phyloP scores from a whole-genome alignment of 2,888 invertebrate species.

The Macrophya alboannulata region DNA sequence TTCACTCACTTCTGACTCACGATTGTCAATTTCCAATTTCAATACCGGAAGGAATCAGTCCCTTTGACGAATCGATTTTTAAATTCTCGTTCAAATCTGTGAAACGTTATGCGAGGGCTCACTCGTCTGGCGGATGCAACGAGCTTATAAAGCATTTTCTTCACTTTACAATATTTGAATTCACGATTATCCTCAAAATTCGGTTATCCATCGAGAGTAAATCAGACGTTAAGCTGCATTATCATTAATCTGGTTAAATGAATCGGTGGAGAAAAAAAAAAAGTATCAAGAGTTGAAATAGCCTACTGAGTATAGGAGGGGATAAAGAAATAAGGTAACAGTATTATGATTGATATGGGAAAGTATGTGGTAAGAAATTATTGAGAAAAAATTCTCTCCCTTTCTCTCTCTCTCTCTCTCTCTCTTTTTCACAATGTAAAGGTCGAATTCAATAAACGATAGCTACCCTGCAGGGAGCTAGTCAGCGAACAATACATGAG shows the following conservation, averaged over 20 bases:
- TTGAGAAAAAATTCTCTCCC: not conserved
- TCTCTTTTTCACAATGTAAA: slow-evolving; percentile 55
- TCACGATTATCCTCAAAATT: not conserved
- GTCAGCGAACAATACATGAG: slow-evolving; percentile 56
- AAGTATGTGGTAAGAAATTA: not conserved
- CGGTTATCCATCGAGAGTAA: not conserved
- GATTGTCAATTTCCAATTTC: slow-evolving; percentile 63
- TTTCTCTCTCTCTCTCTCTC: not conserved
- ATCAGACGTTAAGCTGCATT: not conserved
- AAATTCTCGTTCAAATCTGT: slow-evolving; percentile 67
- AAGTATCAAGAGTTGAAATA: not conserved
- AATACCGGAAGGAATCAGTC: slow-evolving; percentile 65
- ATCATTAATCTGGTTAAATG: not conserved
- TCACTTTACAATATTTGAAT: not conserved
- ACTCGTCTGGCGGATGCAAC: not conserved
- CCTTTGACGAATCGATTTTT: slow-evolving; percentile 68
- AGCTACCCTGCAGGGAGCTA: slow-evolving; percentile 44
- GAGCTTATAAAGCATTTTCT: slow-evolving; percentile 21
- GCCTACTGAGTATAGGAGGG: too few relatives aligned
- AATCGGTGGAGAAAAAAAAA: not conserved
- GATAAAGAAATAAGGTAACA: not conserved
- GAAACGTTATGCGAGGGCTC: slow-evolving; percentile 57
- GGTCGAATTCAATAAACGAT: slow-evolving; percentile 69
- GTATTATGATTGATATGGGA: slow-evolving; percentile 28
- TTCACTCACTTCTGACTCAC: not conserved